Conservation (phyloP, 2,113 vertebrate species). For the Cavia porcellus region DNA sequence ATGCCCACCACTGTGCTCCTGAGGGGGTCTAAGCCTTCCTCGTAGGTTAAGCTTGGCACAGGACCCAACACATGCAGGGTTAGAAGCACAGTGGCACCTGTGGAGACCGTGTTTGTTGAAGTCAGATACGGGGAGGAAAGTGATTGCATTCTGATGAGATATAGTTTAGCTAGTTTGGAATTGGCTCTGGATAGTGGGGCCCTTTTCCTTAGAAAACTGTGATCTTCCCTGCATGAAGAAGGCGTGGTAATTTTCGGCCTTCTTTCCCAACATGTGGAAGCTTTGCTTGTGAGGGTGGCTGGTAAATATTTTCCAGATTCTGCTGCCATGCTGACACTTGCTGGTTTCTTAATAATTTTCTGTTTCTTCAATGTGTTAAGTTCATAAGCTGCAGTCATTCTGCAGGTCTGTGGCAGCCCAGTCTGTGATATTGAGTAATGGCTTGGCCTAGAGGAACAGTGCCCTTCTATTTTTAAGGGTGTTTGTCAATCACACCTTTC, state of each 20-base stretch:
- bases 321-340: slow-evolving; percentile 73
- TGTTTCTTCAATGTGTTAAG: slow-evolving; percentile 73
- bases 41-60: not conserved
- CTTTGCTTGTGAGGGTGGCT: not conserved
- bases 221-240: not conserved
- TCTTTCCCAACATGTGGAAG: not conserved
- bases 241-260: slow-evolving; percentile 58
- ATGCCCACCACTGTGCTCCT: not conserved
- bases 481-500: slow-evolving; percentile 84
- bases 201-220: not conserved
- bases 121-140: not conserved
- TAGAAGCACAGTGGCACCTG: not conserved
- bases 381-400: slow-evolving; percentile 77
- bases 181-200: not conserved
- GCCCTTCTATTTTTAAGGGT: slow-evolving; percentile 84
- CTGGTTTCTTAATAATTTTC: slow-evolving; percentile 79
- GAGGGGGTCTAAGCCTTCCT: not conserved
- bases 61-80: not conserved
- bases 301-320: slow-evolving; percentile 69
- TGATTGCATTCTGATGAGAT: not conserved
- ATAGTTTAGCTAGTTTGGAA: not conserved
- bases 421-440: slow-evolving; percentile 82
- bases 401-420: slow-evolving; percentile 73
- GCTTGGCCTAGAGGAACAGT: slow-evolving; percentile 81
- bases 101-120: not conserved